These are phyloP conservation scores for Chelonus insularis DNA, from an alignment of 1,140 invertebrate genomes.

Conservation along the genomic window DNA sequence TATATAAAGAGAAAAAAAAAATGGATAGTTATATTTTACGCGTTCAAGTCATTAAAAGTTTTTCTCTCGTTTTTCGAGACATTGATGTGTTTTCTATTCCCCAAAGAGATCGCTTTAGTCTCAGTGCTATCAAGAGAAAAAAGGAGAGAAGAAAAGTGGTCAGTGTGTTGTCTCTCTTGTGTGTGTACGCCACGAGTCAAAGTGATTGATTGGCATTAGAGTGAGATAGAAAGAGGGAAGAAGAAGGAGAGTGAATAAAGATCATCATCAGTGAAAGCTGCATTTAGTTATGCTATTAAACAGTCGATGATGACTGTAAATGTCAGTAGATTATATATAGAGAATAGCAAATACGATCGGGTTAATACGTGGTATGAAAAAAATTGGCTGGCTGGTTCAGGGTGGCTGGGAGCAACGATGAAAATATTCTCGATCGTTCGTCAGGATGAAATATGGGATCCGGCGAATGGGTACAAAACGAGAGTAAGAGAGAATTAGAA, in stretches of 20 bases:
- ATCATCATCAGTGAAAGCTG: neutral
- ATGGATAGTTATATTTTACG: neutral
- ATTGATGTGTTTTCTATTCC: conserved; percentile 17
- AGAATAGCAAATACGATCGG: conserved; percentile 12
- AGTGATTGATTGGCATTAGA: conserved; percentile 15
- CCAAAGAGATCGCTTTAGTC: conserved; percentile 3
- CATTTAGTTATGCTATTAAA: neutral
- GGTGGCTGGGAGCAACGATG: conserved; percentile 44
- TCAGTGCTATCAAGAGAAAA: neutral
- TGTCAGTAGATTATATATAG: conserved; percentile 13
- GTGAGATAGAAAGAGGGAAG: neutral
- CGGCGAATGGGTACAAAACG: conserved; percentile 14
- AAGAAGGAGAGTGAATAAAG: neutral
- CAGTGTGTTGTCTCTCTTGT: neutral
- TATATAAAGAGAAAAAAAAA: no score
- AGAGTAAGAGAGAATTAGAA: conserved; percentile 3
- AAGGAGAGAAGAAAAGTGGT: conserved; percentile 1
- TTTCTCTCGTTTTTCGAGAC: neutral
- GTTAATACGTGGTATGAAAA: conserved; percentile 23
- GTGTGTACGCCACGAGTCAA: neutral
- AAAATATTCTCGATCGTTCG: conserved; percentile 59
- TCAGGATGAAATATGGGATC: conserved; percentile 51
- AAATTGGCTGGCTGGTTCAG: conserved; percentile 19
- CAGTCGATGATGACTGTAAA: conserved; percentile 16
- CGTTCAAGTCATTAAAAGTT: conserved; percentile 9